Percentiles rank a stretch among this genome's conserved stretches.
phyloP scores from a whole-genome alignment of 64 coral and sea anemone genomes.

The Montipora sp. region DNA sequence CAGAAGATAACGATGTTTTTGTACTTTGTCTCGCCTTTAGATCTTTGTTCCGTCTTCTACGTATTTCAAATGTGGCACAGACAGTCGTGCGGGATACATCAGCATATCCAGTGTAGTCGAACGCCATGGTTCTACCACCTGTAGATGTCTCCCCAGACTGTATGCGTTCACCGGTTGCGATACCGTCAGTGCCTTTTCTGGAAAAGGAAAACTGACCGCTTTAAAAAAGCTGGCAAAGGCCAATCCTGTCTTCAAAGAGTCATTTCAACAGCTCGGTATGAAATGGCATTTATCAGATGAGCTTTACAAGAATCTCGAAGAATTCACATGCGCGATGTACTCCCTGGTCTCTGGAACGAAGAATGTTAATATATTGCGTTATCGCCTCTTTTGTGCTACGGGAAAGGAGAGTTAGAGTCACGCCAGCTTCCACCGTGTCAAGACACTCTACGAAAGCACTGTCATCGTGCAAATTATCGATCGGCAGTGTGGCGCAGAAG shows the following conservation, averaged over 20 bases:
- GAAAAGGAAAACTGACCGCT: slow-evolving; percentile 57
- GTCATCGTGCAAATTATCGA: no score
- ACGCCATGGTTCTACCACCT: slow-evolving; percentile 4
- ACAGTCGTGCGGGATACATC: slow-evolving; percentile 30
- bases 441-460: no score
- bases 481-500: no score
- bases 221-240: slow-evolving; percentile 50
- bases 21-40: slow-evolving; percentile 58
- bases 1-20: slow-evolving; percentile 56
- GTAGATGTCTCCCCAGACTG: slow-evolving; percentile 41
- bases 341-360: no score
- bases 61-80: slow-evolving; percentile 52
- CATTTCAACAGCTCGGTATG: slow-evolving; percentile 19
- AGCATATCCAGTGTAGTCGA: slow-evolving; percentile 17
- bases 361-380: no score
- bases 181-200: slow-evolving; percentile 55
- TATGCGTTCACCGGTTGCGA: slow-evolving; percentile 58
- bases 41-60: slow-evolving; percentile 19
- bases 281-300: slow-evolving; percentile 21
- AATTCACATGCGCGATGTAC: background rate
- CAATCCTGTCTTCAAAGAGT: slow-evolving; percentile 11
- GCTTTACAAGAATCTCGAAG: background rate
- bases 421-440: no score
- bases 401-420: no score
- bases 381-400: no score